A percentile compares a stretch with the other conserved stretches of the same genome.
These are phyloP conservation scores for Bemisia tabaci DNA, from an alignment of 1,140 invertebrate species.

Conservation along the genomic window DNA sequence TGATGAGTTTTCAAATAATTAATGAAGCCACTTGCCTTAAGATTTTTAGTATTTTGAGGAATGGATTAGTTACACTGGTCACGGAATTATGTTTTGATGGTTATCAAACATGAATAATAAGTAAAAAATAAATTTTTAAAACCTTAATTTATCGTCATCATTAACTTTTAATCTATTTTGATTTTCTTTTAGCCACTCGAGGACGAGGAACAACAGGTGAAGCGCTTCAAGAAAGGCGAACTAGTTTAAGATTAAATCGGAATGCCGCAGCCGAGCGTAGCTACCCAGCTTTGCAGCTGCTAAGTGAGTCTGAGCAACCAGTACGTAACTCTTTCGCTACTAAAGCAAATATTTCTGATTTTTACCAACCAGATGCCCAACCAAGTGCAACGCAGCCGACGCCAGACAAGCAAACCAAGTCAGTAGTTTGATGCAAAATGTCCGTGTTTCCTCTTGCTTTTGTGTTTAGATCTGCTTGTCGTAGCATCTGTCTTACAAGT, in stretches of 20 bases:
- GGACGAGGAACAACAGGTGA: not conserved
- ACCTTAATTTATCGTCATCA: too few species aligned
- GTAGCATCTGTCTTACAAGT: not conserved
- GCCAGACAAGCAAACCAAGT: not conserved
- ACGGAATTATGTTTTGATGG: too few species aligned
- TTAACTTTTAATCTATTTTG: too few species aligned
- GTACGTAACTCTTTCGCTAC: not conserved
- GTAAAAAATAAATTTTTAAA: too few species aligned
- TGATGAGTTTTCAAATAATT: too few species aligned
- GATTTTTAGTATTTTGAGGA: too few species aligned
- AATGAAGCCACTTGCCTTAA: too few species aligned
- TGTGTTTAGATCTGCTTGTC: not conserved
- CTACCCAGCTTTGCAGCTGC: not conserved
- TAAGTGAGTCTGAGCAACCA: not conserved
- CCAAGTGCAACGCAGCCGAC: not conserved
- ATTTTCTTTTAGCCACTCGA: not conserved
- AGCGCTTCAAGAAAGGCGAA: not conserved
- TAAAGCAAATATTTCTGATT: not conserved
- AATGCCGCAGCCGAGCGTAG: not conserved
- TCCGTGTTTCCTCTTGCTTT: not conserved
- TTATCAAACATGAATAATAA: too few species aligned
- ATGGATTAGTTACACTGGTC: too few species aligned
- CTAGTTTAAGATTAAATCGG: not conserved
- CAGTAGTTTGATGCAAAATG: not conserved
- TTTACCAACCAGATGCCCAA: not conserved